Evolutionary conservation across 2,113 vertebrate genomes (phyloP).

Genomic region (Sander lucioperca): DNA sequence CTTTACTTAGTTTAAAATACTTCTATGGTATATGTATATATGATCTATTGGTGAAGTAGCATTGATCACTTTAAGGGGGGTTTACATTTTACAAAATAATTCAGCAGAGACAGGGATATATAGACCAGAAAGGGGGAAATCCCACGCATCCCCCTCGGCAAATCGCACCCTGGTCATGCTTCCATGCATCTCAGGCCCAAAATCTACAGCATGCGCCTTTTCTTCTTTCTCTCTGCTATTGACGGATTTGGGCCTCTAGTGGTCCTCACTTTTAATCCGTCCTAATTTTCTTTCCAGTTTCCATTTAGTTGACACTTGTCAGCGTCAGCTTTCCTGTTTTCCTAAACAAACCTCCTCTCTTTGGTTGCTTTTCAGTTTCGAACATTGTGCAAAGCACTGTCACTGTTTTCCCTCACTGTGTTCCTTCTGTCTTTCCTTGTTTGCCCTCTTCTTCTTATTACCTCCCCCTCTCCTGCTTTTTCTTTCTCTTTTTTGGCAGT

Average conservation of each 20-base stretch:
- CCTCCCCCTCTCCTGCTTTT: neutral
- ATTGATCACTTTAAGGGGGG: too few species aligned
- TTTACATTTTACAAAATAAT: too few species aligned
- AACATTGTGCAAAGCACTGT: slow-evolving; percentile 12
- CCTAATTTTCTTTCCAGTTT: slow-evolving; percentile 22
- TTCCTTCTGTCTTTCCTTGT: slow-evolving; percentile 4
- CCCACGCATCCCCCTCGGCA: too few species aligned
- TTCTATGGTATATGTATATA: too few species aligned
- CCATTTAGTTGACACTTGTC: neutral
- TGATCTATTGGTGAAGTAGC: too few species aligned
- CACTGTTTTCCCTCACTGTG: slow-evolving; percentile 1
- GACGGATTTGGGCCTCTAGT: neutral
- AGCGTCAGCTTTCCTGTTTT: slow-evolving; percentile 22
- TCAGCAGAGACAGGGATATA: too few species aligned
- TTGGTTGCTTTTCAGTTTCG: slow-evolving; percentile 15
- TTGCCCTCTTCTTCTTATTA: slow-evolving; percentile 11
- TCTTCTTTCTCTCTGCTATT: neutral
- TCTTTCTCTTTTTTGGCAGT: slow-evolving; percentile 49
- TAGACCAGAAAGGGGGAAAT: too few species aligned
- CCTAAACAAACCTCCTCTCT: slow-evolving; percentile 1
- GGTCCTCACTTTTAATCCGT: slow-evolving; percentile 12
- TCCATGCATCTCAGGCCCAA: neutral
- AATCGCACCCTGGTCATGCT: neutral
- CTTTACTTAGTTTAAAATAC: too few species aligned
- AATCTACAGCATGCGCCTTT: neutral